Percentiles rank a stretch among this genome's conserved stretches.
Evolutionary conservation across 2,888 invertebrate species (phyloP).

Genomic region (Hermaeophaga mercurialis): DNA sequence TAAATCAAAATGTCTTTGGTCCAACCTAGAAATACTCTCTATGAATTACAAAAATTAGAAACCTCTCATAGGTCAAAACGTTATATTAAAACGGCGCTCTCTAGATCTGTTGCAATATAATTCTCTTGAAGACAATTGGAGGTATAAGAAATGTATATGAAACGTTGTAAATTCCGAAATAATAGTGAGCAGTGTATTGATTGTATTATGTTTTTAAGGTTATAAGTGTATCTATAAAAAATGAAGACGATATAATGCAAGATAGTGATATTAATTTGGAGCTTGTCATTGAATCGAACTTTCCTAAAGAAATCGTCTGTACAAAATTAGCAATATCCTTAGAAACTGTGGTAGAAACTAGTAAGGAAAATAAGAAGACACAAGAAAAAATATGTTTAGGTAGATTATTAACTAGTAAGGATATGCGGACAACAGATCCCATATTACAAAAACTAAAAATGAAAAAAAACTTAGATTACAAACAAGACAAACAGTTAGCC

Average conservation of each 20-base stretch:
- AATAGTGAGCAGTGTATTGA: too few species aligned
- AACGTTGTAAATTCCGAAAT: too few species aligned
- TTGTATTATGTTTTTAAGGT: slow-evolving; percentile 58
- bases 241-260: slow-evolving; percentile 60
- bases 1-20: too few species aligned
- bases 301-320: slow-evolving; percentile 70
- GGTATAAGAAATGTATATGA: too few species aligned
- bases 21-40: too few species aligned
- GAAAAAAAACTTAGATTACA: slow-evolving; percentile 74
- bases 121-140: too few species aligned
- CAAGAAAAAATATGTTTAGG: slow-evolving; percentile 55
- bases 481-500: slow-evolving; percentile 80
- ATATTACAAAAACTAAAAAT: slow-evolving; percentile 67
- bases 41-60: too few species aligned
- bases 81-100: too few species aligned
- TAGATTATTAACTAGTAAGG: slow-evolving; percentile 60
- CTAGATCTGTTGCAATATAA: too few species aligned
- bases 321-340: slow-evolving; percentile 67
- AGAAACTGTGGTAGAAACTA: slow-evolving; percentile 44
- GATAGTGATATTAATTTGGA: slow-evolving; percentile 62
- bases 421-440: slow-evolving; percentile 66
- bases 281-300: slow-evolving; percentile 63
- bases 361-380: slow-evolving; percentile 43
- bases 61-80: too few species aligned
- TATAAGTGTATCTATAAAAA: slow-evolving; percentile 50